A percentile compares a stretch with the other conserved stretches of the same genome.
phyloP scores from a whole-genome alignment of 2,797 vertebrate species.

The Bradypodion ventrale region DNA sequence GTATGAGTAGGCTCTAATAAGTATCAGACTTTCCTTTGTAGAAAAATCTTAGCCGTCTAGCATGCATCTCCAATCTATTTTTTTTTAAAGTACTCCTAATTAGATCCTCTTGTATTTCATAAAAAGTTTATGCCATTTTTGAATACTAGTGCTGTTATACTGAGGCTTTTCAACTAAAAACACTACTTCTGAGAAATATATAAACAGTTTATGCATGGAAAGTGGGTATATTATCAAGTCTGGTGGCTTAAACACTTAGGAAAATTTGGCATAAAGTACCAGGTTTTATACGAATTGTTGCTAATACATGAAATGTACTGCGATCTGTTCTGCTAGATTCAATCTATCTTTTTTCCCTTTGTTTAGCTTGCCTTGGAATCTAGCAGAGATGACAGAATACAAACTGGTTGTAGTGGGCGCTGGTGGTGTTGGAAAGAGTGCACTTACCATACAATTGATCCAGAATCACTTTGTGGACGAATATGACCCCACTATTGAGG shows the following conservation, averaged over 20 bases:
- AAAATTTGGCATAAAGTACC: not conserved
- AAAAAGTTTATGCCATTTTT: too few species aligned
- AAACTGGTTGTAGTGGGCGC: conserved; percentile 89
- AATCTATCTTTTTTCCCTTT: conserved; percentile 7
- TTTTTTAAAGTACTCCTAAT: not conserved
- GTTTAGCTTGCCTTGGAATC: conserved; percentile 3
- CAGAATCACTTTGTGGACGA: conserved; percentile 92
- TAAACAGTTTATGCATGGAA: not conserved
- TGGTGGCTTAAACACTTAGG: not conserved
- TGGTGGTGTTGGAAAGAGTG: conserved; percentile 88
- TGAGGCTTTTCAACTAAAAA: too few species aligned
- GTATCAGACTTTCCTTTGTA: not conserved
- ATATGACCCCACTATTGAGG: conserved; percentile 90
- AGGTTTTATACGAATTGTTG: not conserved
- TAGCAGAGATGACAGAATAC: conserved; percentile 85
- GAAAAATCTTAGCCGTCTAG: not conserved
- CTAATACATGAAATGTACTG: not conserved
- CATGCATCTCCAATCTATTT: not conserved
- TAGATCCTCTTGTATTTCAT: too few species aligned
- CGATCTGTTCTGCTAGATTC: not conserved
- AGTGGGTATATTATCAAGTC: too few species aligned
- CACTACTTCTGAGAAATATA: too few species aligned
- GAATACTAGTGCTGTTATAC: too few species aligned
- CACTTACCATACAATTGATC: conserved; percentile 87
- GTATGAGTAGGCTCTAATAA: not conserved